Conservation (phyloP, 2,797 vertebrate genomes). For the Heterohyrax brucei region DNA sequence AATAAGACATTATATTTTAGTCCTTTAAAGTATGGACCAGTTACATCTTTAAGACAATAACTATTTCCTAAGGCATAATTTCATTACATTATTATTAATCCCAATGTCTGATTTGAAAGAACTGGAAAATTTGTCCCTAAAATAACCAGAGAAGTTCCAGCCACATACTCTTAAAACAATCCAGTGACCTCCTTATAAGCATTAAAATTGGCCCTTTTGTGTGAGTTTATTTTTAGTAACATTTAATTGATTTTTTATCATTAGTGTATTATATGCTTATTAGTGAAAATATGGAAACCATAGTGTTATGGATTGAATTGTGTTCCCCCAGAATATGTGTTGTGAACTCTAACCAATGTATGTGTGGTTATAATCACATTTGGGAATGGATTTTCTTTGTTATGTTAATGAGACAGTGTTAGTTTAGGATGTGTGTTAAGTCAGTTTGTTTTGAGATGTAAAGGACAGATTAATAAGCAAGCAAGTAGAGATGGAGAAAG, state of each 20-base stretch:
- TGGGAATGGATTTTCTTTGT: too few species aligned
- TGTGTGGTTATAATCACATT: too few species aligned
- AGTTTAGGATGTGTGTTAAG: too few species aligned
- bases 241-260: slow-evolving; percentile 14
- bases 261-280: not conserved
- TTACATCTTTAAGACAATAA: not conserved
- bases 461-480: too few species aligned
- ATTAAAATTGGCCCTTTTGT: not conserved
- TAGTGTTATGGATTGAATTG: not conserved
- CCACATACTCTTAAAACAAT: not conserved
- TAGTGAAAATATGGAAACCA: slow-evolving; percentile 56
- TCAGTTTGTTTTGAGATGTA: too few species aligned
- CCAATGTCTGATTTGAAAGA: slow-evolving; percentile 51
- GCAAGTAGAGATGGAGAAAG: too few species aligned
- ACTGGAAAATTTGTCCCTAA: not conserved
- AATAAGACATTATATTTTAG: not conserved
- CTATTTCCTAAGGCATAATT: not conserved
- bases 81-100: not conserved
- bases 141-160: not conserved
- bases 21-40: not conserved
- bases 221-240: slow-evolving; percentile 70
- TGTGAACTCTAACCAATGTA: too few species aligned
- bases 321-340: too few species aligned
- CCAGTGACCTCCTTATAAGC: not conserved
- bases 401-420: too few species aligned